Evolutionary conservation across 2,888 invertebrate genomes (phyloP).

Genomic region (Apodemia zela): DNA sequence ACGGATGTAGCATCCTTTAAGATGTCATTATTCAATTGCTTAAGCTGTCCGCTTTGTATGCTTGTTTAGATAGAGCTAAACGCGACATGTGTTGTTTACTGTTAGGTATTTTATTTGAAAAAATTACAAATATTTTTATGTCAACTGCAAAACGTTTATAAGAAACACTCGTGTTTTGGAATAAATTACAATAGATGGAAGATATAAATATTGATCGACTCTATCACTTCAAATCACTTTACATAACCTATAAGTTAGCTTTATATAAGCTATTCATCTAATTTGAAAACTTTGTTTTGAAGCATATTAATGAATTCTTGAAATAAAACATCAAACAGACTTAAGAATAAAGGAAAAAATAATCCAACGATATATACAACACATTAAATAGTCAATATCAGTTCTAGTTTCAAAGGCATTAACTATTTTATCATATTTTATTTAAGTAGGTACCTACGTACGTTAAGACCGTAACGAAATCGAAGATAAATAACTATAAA

Average conservation of each 20-base stretch:
- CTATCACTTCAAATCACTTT: neutral
- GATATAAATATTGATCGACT: neutral
- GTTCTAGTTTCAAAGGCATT: neutral
- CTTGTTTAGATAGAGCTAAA: conserved; percentile 11
- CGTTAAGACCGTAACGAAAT: conserved; percentile 7
- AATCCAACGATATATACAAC: neutral
- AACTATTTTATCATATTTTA: neutral
- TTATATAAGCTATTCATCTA: neutral
- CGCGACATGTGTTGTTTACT: neutral
- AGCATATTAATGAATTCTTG: too few species aligned
- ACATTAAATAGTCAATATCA: neutral
- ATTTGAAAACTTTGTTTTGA: neutral
- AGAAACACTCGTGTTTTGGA: neutral
- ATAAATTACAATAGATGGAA: too few species aligned
- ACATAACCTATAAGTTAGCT: neutral
- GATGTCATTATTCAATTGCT: conserved; percentile 71
- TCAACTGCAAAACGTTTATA: neutral
- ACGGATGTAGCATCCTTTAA: conserved; percentile 61
- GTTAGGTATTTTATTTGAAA: neutral
- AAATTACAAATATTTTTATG: neutral
- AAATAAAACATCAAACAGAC: neutral
- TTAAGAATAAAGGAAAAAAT: neutral
- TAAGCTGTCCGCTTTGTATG: conserved; percentile 38
- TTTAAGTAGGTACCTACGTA: conserved; percentile 11
- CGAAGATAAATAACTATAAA: conserved; percentile 10